phyloP scores from a whole-genome alignment of 2,888 invertebrate species.

The Phyto melanocephala region DNA sequence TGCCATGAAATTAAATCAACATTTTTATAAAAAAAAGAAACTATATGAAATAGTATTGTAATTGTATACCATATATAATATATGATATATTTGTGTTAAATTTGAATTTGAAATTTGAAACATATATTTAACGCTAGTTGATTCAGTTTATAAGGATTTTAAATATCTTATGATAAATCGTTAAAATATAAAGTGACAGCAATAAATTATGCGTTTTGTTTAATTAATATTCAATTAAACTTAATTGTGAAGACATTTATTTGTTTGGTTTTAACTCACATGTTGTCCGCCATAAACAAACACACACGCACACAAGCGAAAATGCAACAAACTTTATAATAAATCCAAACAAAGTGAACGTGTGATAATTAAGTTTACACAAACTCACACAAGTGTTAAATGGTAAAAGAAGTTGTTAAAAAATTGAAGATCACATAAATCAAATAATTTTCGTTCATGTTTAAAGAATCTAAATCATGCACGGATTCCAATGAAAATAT shows the following conservation, averaged over 20 bases:
- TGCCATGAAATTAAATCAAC: too few species aligned
- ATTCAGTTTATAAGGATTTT: slow-evolving; percentile 14
- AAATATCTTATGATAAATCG: slow-evolving; percentile 15
- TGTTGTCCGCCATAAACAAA: neutral
- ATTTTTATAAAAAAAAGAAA: too few species aligned
- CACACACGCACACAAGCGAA: neutral
- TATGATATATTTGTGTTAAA: too few species aligned
- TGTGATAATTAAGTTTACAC: slow-evolving; percentile 56
- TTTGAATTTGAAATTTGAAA: too few species aligned
- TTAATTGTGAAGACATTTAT: slow-evolving; percentile 32
- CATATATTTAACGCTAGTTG: neutral
- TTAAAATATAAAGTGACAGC: slow-evolving; percentile 26
- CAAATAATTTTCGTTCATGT: slow-evolving; percentile 54
- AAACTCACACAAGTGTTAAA: slow-evolving; percentile 12
- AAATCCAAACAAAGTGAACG: slow-evolving; percentile 12
- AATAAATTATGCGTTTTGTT: slow-evolving; percentile 59
- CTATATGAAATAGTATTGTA: too few species aligned
- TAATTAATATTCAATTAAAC: slow-evolving; percentile 60
- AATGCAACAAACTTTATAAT: too few species aligned
- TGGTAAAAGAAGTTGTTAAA: neutral
- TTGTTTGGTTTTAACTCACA: slow-evolving; percentile 29
- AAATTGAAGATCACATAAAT: slow-evolving; percentile 57
- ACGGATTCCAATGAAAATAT: slow-evolving; percentile 41
- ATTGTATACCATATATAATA: too few species aligned
- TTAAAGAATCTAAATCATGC: slow-evolving; percentile 59